Base-by-base conservation (phyloP, 1,140 invertebrate species). In the Galleria mellonella region DNA sequence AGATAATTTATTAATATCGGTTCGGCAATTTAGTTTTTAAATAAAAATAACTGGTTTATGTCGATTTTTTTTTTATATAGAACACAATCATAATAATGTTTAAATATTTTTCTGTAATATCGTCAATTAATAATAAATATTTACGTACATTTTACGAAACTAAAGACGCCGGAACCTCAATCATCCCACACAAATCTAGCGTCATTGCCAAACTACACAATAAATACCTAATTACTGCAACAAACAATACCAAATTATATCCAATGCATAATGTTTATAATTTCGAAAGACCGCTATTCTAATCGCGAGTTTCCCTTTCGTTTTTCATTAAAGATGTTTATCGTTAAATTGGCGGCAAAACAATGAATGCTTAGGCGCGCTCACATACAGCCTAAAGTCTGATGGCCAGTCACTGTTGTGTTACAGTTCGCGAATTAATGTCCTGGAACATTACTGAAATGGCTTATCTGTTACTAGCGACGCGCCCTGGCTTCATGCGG, bases 361-460 rank as follows among this genome's bases (percentile, higher is more conserved):
- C 59, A 62, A 62, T 62, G 59, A 47, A 49, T 48, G 36, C 36
- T 38, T 48, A 53, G 51, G 51, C 36, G 43, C 45, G 46, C 6
- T 23, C 17, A 23, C 17, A 2, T 23, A 23, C 49, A 40, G 27
- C 57, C 57, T 51, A 49, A n/a, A n/a, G n/a, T n/a, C n/a, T n/a
- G 37, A 50, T 56, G 50, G 49, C 41, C 53, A 60, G 10, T 2
- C 32, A 60, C 42, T 52, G 56, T 59, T 44, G 17, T 15, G n/a
- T 27, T 46, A 28, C 15, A 15, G 15, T 32, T 9, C 4, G 11
- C n/a, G 12, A 35, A 35, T 35, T 38, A 38, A 38, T 38, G 36
- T 11, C 17, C 36, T 38, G 36, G 15, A 23, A 38, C 14, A 23
- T 38, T 14, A 10, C 17, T 23, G 17, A 23, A 23, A 23, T 23